Conservation (phyloP, 2,113 vertebrate species). For the Butastur rufipennis region DNA sequence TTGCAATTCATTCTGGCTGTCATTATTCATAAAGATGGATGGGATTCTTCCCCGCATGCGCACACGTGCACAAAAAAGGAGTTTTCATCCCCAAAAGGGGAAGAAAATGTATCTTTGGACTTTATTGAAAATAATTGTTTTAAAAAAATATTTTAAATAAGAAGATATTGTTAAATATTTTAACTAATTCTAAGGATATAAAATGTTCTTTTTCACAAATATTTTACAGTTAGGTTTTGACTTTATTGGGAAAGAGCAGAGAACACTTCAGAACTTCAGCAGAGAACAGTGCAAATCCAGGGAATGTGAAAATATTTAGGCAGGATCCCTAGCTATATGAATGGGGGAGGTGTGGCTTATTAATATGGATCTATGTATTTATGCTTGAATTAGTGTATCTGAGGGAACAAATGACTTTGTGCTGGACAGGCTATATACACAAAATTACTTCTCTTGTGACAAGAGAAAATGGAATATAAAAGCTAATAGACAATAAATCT, state of each 20-base stretch:
- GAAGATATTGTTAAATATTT: background rate
- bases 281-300: background rate
- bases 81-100: background rate
- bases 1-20: conserved; percentile 51
- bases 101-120: background rate
- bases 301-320: background rate
- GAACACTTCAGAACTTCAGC: background rate
- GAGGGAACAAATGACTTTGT: conserved; percentile 35
- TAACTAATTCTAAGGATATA: background rate
- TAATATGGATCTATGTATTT: conserved; percentile 38
- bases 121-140: background rate
- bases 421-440: conserved; percentile 38
- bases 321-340: background rate
- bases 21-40: conserved; percentile 30
- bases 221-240: background rate
- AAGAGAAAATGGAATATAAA: conserved; percentile 63
- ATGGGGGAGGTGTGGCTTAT: conserved; percentile 4
- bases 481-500: conserved; percentile 60
- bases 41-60: background rate
- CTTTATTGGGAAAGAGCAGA: background rate
- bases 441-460: conserved; percentile 52
- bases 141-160: background rate
- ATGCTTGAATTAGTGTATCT: conserved; percentile 51
- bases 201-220: background rate
- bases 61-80: background rate